Evolutionary conservation across 2,113 vertebrate genomes (phyloP), one percentile per base, ranked within the genome.

Genomic region (Butastur rufipennis): DNA sequence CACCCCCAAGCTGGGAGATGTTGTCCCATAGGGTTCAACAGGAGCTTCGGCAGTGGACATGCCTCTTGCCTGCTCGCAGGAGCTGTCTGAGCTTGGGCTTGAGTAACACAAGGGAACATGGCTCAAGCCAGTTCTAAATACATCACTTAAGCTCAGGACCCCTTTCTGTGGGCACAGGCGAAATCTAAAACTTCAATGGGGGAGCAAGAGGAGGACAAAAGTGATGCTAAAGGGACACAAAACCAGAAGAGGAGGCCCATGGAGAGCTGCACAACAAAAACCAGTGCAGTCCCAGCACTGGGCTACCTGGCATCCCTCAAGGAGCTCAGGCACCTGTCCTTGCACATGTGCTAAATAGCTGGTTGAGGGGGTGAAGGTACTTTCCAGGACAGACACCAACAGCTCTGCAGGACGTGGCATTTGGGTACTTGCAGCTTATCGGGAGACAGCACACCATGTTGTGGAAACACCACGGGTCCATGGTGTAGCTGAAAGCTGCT

Each of bases 401-500:
- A 59, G 13, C 56, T 81, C 68, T 23, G 32, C 0, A 3, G 32
- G 26, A 72, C 0, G 4, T 1, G 3, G 61, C 40, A 16, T 38
- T 26, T 8, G 11, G 9, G 52, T 32, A 40, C 25, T 23, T 23
- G 21, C 9, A 31, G 31, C 29, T 59, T 18, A 29, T 2, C 2
- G 1, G 43, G 71, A 47, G 23, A n/a, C 23, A 26, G 36, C 10
- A 21, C 0, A 1, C 11, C 0, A 0, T 10, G 9, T 5, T 42
- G 47, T 25, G 19, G 67, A 34, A 80, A 18, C 0, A 0, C 13
- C 1, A 0, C 0, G 0, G 25, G 23, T 25, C 59, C 15, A 4
- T 3, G 32, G 42, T 1, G 0, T 21, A 53, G 53, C n/a, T 23
- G 11, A 38, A 62, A 81, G 36, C 32, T 38, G 47, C 42, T 68